Percentiles rank a stretch among this genome's conserved stretches.
phyloP scores from a whole-genome alignment of 2,113 vertebrate species.

The Trematomus loennbergii region DNA sequence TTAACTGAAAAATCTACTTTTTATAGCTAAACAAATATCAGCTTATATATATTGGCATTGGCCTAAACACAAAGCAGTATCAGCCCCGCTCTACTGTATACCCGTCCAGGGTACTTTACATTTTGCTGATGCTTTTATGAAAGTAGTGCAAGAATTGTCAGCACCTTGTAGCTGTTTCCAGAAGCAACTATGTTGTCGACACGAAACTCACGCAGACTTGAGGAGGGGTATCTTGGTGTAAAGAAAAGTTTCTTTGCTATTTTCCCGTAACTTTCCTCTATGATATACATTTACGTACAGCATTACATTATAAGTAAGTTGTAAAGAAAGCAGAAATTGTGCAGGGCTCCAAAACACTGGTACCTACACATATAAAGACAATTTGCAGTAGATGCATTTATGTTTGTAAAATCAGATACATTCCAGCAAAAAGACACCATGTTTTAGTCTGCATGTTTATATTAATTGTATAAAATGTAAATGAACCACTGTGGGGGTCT shows the following conservation, averaged over 20 bases:
- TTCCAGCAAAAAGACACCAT: background rate
- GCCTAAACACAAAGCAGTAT: background rate
- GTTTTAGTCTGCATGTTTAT: background rate
- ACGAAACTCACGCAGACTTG: background rate
- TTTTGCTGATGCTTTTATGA: background rate
- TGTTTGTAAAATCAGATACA: background rate
- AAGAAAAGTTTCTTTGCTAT: background rate
- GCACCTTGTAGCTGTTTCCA: background rate
- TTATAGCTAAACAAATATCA: background rate
- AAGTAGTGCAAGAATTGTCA: background rate
- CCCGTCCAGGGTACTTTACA: background rate
- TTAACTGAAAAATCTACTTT: no score
- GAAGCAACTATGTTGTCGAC: background rate
- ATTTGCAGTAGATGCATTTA: background rate
- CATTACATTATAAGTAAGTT: constrained; percentile 12
- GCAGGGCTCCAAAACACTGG: background rate
- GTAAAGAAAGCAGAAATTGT: background rate
- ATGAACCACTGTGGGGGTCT: background rate
- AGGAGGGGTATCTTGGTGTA: background rate
- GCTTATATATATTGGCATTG: background rate
- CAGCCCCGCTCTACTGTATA: background rate
- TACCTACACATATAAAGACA: background rate
- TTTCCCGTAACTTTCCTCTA: background rate
- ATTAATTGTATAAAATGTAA: no score
- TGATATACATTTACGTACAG: background rate